A percentile compares a stretch with the other conserved stretches of the same genome.
Evolutionary conservation across 1,140 invertebrate species (phyloP).

Genomic region (Leptinotarsa defecta): DNA sequence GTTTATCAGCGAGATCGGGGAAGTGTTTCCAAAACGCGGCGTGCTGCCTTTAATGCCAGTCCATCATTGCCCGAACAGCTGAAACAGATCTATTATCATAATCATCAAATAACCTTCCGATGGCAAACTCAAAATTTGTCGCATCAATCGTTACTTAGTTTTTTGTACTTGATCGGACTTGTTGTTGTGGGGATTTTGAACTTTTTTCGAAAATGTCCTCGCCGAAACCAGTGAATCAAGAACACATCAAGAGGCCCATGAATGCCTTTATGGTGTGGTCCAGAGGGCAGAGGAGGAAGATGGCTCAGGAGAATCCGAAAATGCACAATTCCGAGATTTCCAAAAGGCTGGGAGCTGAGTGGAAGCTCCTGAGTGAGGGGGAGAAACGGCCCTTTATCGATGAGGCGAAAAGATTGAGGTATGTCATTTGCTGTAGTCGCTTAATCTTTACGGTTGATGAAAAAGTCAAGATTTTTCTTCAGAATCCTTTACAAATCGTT

Average conservation of each 20-base stretch:
- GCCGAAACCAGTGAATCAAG: slow-evolving; percentile 57
- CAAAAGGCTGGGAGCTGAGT: slow-evolving; percentile 85
- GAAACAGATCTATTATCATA: not conserved
- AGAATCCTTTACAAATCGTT: no score
- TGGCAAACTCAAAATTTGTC: not conserved
- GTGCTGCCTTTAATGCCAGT: slow-evolving; percentile 36
- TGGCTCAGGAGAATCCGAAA: slow-evolving; percentile 97
- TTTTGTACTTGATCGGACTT: not conserved
- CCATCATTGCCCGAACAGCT: slow-evolving; percentile 17
- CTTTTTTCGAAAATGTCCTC: slow-evolving; percentile 47
- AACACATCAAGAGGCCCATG: slow-evolving; percentile 89
- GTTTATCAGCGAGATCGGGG: slow-evolving; percentile 40
- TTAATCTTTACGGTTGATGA: not conserved
- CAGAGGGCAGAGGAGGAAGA: slow-evolving; percentile 85
- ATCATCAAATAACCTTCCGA: slow-evolving; percentile 11
- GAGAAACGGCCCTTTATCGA: slow-evolving; percentile 96
- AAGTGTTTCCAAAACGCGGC: slow-evolving; percentile 40
- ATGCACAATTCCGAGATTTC: slow-evolving; percentile 97
- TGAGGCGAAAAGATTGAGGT: slow-evolving; percentile 91
- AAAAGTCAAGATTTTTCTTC: not conserved
- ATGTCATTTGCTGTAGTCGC: slow-evolving; percentile 55
- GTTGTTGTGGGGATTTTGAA: not conserved
- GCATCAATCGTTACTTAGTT: not conserved
- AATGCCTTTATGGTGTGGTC: slow-evolving; percentile 96
- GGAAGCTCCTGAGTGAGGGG: slow-evolving; percentile 86